Evolutionary conservation across 2,888 invertebrate species (phyloP).

Genomic region (Tromatobia lineatoria): DNA sequence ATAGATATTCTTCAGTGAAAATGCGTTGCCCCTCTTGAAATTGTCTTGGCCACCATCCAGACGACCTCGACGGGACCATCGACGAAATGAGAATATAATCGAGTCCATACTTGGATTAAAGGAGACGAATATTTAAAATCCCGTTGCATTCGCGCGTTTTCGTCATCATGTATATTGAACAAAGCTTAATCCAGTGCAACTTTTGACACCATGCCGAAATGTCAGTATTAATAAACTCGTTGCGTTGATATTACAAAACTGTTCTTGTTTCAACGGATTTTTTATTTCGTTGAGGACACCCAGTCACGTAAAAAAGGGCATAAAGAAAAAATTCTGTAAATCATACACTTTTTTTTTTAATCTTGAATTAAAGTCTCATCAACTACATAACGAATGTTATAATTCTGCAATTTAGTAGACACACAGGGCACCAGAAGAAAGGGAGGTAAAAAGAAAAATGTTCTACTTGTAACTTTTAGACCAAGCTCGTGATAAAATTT

Average conservation of each 20-base stretch:
- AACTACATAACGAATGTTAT: too few species aligned
- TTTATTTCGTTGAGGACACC: too few species aligned
- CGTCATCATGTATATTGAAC: not conserved
- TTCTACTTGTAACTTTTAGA: too few species aligned
- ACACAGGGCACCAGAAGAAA: too few species aligned
- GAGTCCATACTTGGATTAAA: slow-evolving; percentile 76
- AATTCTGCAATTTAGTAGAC: too few species aligned
- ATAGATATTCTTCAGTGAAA: slow-evolving; percentile 3
- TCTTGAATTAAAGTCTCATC: too few species aligned
- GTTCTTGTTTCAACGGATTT: not conserved
- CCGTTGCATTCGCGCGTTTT: not conserved
- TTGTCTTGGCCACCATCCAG: slow-evolving; percentile 77
- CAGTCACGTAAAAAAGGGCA: too few species aligned
- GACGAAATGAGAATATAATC: slow-evolving; percentile 79
- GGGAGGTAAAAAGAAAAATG: too few species aligned
- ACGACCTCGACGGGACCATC: slow-evolving; percentile 64
- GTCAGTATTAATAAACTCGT: not conserved
- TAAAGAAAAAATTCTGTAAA: too few species aligned
- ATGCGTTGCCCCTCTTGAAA: slow-evolving; percentile 67
- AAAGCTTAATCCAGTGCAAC: not conserved
- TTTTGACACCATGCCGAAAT: not conserved
- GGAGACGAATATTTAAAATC: slow-evolving; percentile 70
- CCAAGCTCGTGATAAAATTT: too few species aligned
- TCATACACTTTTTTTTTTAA: too few species aligned
- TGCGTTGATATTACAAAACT: not conserved